phyloP scores from a whole-genome alignment of 2,113 vertebrate species.

The Macrotus californicus region DNA sequence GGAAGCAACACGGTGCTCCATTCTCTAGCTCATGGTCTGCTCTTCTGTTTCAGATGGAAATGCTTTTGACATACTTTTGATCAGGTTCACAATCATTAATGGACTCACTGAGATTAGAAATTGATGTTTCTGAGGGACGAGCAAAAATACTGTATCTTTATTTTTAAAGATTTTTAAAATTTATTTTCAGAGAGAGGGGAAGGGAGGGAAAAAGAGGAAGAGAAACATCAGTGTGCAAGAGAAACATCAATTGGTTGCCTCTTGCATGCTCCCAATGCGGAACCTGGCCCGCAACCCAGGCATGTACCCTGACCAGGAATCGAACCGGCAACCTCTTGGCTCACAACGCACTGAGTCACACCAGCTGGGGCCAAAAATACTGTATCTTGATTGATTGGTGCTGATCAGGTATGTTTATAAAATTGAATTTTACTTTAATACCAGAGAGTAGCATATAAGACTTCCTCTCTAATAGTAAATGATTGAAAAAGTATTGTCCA shows the following conservation, averaged over 20 bases:
- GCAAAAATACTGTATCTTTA: background rate
- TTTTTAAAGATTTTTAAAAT: no score
- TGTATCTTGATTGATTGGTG: background rate
- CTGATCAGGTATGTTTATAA: background rate
- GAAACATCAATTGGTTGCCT: no score
- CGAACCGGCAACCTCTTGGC: no score
- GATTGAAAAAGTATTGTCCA: background rate
- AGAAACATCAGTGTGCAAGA: no score
- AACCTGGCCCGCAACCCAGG: no score
- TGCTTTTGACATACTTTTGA: background rate
- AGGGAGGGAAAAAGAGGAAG: no score
- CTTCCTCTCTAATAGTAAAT: background rate
- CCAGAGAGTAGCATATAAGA: background rate
- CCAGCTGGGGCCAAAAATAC: no score
- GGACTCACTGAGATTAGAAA: background rate
- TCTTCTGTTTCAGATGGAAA: background rate
- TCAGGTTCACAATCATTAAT: background rate
- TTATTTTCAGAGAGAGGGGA: no score
- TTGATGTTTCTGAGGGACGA: background rate
- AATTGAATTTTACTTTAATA: background rate
- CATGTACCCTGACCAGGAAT: no score
- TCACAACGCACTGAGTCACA: no score
- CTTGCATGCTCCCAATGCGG: no score
- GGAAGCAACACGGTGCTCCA: background rate
- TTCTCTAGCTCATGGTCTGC: background rate